Conservation (phyloP, 2,113 vertebrate species). For the Microcebus jonahi region DNA sequence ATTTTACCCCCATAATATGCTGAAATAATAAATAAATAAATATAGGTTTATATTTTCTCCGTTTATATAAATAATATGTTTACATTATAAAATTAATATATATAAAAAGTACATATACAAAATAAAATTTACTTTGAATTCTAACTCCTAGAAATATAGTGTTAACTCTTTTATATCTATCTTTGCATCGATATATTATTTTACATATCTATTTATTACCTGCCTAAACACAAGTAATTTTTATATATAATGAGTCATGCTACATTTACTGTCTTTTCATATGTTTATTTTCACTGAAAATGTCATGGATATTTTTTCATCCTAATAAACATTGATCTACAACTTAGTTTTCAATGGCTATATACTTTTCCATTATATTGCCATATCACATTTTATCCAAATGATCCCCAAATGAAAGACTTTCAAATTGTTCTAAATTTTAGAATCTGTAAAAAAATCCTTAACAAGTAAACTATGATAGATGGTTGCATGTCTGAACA, state of each 20-base stretch:
- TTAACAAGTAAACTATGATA: background rate
- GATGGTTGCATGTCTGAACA: background rate
- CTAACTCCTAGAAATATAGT: background rate
- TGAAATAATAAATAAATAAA: no score
- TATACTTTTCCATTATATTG: background rate
- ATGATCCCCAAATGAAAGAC: background rate
- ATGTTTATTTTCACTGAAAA: background rate
- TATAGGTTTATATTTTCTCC: background rate
- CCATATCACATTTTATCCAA: constrained; percentile 16
- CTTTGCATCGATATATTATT: background rate
- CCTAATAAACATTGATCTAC: background rate
- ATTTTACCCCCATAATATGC: no score
- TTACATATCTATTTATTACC: background rate
- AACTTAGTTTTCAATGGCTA: background rate
- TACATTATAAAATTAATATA: background rate
- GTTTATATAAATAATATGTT: background rate
- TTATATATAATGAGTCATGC: background rate
- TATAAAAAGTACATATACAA: background rate
- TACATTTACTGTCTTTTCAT: background rate
- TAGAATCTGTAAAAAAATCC: background rate
- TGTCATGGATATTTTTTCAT: background rate
- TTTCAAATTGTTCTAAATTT: background rate
- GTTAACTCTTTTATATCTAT: background rate
- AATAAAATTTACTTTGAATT: constrained; percentile 35
- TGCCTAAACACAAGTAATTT: background rate